Conservation (phyloP, 2,113 vertebrate species). For the Dipodomys merriami region DNA sequence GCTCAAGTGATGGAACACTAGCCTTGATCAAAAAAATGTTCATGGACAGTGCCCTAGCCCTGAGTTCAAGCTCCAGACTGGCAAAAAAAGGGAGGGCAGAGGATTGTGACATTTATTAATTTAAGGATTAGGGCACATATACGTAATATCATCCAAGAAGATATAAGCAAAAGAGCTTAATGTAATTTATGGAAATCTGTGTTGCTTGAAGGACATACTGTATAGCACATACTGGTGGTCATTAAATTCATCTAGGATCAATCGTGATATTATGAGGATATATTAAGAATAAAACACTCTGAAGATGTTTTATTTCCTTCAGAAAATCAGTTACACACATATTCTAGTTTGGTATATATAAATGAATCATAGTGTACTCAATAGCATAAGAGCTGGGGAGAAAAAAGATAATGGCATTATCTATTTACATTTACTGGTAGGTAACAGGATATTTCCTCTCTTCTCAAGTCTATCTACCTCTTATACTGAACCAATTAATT, state of each 20-base stretch:
- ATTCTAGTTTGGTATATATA: neutral
- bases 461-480: neutral
- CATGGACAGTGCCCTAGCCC: too few species aligned
- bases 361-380: neutral
- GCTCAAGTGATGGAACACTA: too few species aligned
- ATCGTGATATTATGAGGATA: neutral
- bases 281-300: slow-evolving; percentile 13
- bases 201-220: neutral
- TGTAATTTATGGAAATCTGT: neutral
- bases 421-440: neutral
- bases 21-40: too few species aligned
- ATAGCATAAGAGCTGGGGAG: neutral
- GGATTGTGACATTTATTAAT: neutral
- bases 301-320: slow-evolving; percentile 28
- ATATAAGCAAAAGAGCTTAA: neutral
- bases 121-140: neutral
- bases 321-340: neutral
- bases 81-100: neutral
- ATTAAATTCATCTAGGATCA: neutral
- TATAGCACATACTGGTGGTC: neutral
- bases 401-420: slow-evolving; percentile 24
- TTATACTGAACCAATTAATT: neutral
- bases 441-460: neutral
- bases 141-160: neutral
- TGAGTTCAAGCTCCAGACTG: too few species aligned